phyloP scores from a whole-genome alignment of 2,797 vertebrate species.

The Cyclopterus lumpus region DNA sequence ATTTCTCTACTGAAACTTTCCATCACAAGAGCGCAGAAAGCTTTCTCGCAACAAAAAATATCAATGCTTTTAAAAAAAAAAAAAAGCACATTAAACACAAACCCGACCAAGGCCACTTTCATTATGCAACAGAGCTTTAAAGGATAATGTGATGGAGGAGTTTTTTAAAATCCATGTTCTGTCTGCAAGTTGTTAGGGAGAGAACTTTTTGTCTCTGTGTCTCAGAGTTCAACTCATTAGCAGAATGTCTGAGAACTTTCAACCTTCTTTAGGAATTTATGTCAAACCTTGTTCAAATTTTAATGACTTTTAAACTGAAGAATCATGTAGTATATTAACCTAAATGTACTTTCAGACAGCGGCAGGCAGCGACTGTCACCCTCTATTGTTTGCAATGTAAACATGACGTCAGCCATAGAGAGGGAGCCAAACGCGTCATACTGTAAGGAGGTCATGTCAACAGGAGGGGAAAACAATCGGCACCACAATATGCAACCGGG shows the following conservation, averaged over 20 bases:
- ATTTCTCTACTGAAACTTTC: conserved; percentile 41
- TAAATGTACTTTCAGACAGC: neutral
- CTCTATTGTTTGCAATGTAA: neutral
- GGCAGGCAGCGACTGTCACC: neutral
- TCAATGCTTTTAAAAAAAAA: neutral
- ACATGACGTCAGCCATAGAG: neutral
- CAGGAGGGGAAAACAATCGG: neutral
- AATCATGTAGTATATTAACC: neutral
- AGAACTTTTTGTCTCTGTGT: conserved; percentile 6
- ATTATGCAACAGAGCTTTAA: conserved; percentile 20
- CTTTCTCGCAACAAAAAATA: conserved; percentile 9
- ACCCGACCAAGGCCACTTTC: neutral
- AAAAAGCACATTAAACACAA: conserved; percentile 9
- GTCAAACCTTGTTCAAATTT: conserved; percentile 3
- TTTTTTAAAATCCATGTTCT: conserved; percentile 9
- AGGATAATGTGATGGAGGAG: conserved; percentile 8
- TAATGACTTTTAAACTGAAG: conserved; percentile 1
- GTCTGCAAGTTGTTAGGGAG: conserved; percentile 16
- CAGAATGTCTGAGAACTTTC: conserved; percentile 1
- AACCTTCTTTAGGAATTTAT: neutral
- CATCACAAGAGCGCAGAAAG: conserved; percentile 9
- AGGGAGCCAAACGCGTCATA: neutral
- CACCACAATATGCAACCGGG: neutral
- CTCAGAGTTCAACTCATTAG: conserved; percentile 27
- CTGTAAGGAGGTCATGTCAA: neutral